Evolutionary conservation across 1,140 invertebrate genomes (phyloP).

Genomic region (Acromyrmex echinatior): DNA sequence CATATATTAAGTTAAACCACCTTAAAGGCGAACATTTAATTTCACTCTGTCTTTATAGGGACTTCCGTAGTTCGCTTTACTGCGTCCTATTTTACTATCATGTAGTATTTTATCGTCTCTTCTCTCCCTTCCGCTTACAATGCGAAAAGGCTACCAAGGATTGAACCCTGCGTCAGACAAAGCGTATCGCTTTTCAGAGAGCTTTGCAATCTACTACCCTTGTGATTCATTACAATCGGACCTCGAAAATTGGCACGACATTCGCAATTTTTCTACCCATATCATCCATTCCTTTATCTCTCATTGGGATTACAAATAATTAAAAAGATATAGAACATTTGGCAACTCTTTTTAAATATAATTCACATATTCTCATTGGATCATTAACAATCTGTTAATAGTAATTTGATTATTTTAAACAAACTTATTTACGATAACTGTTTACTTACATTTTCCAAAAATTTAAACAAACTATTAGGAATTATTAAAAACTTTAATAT

Average conservation of each 20-base stretch:
- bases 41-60: slow-evolving; percentile 47
- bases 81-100: slow-evolving; percentile 54
- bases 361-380: not conserved
- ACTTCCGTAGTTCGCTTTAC: slow-evolving; percentile 42
- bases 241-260: slow-evolving; percentile 4
- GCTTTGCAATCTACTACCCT: slow-evolving; percentile 2
- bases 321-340: not conserved
- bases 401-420: not conserved
- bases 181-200: slow-evolving; percentile 9
- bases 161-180: slow-evolving; percentile 24
- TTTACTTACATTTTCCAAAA: not conserved
- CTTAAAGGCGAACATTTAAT: slow-evolving; percentile 54
- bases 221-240: not conserved
- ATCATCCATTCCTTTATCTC: not conserved
- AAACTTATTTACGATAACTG: not conserved
- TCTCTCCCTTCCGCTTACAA: not conserved
- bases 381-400: not conserved
- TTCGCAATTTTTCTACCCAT: slow-evolving; percentile 5
- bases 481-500: not conserved
- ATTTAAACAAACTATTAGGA: not conserved
- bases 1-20: slow-evolving; percentile 38
- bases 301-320: not conserved
- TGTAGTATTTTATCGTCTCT: slow-evolving; percentile 57
- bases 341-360: not conserved
- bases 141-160: slow-evolving; percentile 26